Base-by-base conservation (phyloP, 2,113 vertebrate genomes). In the Scalopus aquaticus region DNA sequence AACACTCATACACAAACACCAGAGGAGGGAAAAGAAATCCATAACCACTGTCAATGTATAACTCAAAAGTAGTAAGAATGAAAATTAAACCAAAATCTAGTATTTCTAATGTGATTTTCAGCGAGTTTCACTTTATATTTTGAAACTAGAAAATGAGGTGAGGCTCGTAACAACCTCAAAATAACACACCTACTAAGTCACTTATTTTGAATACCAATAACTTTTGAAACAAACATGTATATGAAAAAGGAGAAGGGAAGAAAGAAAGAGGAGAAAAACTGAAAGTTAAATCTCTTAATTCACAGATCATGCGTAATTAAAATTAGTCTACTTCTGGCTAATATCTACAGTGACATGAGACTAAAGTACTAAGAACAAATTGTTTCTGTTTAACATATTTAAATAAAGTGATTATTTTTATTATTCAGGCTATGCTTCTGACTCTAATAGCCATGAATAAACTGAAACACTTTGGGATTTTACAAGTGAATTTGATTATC, bases 11-110 rank as follows among this genome's bases (percentile, higher is more conserved):
- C 4, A 30, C 54, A 95, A 70, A 30, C 9, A 62, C 39, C 73
- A 67, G 73, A 90, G 86, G 32, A 95, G 81, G 84, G 60, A 83
- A 89, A 96, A 92, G 88, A 87, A 96, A 96, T 97, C 70, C 11
- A 85, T 49, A 74, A 44, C 0, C 1, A 22, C 94, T 92, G 9
- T 67, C 80, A 77, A 69, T 9, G 49, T 88, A 76, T 64, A 69
- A 82, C 37, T 94, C 65, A 65, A 95, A 90, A 88, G 10, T 88
- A 91, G 60, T 95, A 86, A 81, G 15, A 62, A 51, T 92, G 77
- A 79, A 93, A 95, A 44, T 54, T 92, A 51, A 91, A 91, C 44
- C 81, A 95, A 96, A 86, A 65, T 73, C 78, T 19, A 39, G n/a
- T 26, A 94, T 88, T 96, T 84, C 51, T 96, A 32, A 92, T 94